phyloP scores from a whole-genome alignment of 2,113 vertebrate genomes.

The Cyanocitta stelleri region DNA sequence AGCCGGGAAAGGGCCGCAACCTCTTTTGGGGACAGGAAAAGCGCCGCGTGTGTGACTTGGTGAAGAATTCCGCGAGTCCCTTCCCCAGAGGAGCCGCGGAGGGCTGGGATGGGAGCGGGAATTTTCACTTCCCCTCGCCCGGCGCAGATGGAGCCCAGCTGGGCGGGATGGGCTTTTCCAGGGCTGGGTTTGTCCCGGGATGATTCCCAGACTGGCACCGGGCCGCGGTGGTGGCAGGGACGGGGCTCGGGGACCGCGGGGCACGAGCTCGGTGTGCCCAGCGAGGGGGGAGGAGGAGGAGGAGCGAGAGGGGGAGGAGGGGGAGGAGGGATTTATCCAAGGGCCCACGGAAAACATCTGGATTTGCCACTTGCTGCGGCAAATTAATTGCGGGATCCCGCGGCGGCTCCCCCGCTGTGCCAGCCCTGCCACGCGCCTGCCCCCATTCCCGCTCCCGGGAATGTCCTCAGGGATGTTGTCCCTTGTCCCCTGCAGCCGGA shows the following conservation, averaged over 20 bases:
- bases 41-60: rapidly evolving
- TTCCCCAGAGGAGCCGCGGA: background rate
- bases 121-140: slow-evolving; percentile 47
- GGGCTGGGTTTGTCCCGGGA: rapidly evolving
- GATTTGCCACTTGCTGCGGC: background rate
- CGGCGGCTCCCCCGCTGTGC: background rate
- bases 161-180: background rate
- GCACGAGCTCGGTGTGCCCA: rapidly evolving
- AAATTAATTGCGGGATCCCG: background rate
- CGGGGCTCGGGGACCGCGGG: rapidly evolving
- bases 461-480: background rate
- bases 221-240: background rate
- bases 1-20: background rate
- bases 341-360: background rate
- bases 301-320: background rate
- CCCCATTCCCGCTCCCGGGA: rapidly evolving
- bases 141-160: slow-evolving; percentile 10
- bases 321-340: background rate
- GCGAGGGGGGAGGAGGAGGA: background rate
- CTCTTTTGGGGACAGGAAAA: background rate
- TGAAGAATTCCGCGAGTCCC: background rate
- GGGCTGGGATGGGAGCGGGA: background rate
- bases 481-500: background rate
- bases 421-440: background rate
- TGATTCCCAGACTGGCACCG: rapidly evolving